Evolutionary conservation across 2,797 vertebrate genomes (phyloP).

Genomic region (Acanthornis magna): DNA sequence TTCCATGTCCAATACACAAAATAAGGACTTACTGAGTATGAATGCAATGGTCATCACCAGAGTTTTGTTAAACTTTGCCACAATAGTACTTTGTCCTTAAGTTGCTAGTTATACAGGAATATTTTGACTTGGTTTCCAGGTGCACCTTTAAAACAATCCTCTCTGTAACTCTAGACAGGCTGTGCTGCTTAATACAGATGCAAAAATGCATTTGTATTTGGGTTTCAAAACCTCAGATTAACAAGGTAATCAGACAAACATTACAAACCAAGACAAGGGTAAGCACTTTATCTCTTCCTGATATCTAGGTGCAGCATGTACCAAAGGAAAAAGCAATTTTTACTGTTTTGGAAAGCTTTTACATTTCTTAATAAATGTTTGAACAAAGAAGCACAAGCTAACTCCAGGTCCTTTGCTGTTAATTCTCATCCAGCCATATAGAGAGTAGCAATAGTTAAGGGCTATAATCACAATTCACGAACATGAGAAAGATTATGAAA

Average conservation of each 20-base stretch:
- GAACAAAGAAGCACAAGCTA: not conserved
- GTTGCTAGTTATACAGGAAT: not conserved
- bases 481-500: not conserved
- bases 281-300: not conserved
- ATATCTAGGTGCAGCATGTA: not conserved
- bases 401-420: not conserved
- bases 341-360: not conserved
- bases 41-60: not conserved
- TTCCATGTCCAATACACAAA: conserved; percentile 9
- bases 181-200: not conserved
- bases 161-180: not conserved
- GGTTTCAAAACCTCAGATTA: conserved; percentile 18
- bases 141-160: not conserved
- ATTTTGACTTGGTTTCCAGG: conserved; percentile 18
- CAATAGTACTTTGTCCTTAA: not conserved
- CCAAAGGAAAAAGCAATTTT: not conserved
- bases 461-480: not conserved
- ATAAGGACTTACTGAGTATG: not conserved
- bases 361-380: not conserved
- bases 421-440: not conserved
- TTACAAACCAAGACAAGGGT: not conserved
- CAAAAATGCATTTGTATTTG: not conserved
- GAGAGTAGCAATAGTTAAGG: not conserved
- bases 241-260: not conserved
- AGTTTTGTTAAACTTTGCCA: not conserved